A percentile compares a stretch with the other conserved stretches of the same genome.
These are phyloP conservation scores for Homarus gammarus DNA, from an alignment of 2,888 invertebrate genomes.

Conservation along the genomic window DNA sequence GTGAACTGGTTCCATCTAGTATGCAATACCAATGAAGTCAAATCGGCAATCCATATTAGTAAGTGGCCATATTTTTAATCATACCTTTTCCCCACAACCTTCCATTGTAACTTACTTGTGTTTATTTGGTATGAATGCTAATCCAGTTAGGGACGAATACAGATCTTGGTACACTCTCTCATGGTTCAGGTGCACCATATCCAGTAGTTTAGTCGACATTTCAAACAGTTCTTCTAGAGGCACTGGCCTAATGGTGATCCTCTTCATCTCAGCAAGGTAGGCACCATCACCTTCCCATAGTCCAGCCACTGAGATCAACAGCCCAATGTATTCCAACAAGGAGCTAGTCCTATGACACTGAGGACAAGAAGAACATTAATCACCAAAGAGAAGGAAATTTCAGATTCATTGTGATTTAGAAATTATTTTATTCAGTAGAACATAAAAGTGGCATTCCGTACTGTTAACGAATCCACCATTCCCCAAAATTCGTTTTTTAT, in stretches of 20 bases:
- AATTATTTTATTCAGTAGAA: too few relatives aligned
- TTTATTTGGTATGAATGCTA: not conserved
- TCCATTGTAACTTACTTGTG: conserved; percentile 5
- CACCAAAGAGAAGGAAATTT: too few relatives aligned
- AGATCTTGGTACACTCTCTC: conserved; percentile 15
- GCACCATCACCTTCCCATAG: conserved; percentile 9
- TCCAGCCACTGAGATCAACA: conserved; percentile 19
- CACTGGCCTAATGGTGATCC: not conserved
- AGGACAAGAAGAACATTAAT: not conserved
- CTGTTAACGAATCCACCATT: too few relatives aligned
- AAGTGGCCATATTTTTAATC: too few relatives aligned
- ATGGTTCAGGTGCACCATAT: conserved; percentile 9
- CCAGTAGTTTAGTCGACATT: not conserved
- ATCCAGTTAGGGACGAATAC: conserved; percentile 13
- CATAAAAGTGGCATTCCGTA: too few relatives aligned
- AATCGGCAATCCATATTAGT: too few relatives aligned
- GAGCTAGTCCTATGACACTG: conserved; percentile 13
- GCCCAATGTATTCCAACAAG: not conserved
- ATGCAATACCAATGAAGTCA: too few relatives aligned
- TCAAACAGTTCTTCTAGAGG: not conserved
- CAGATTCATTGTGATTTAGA: too few relatives aligned
- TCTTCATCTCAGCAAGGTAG: not conserved
- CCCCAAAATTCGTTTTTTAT: too few relatives aligned
- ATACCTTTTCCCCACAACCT: too few relatives aligned
- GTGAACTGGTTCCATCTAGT: too few relatives aligned